A percentile compares a stretch with the other conserved stretches of the same genome.
These are phyloP conservation scores for Pseudomyrmex sp. DNA, from an alignment of 1,140 invertebrate genomes.

Conservation along the genomic window DNA sequence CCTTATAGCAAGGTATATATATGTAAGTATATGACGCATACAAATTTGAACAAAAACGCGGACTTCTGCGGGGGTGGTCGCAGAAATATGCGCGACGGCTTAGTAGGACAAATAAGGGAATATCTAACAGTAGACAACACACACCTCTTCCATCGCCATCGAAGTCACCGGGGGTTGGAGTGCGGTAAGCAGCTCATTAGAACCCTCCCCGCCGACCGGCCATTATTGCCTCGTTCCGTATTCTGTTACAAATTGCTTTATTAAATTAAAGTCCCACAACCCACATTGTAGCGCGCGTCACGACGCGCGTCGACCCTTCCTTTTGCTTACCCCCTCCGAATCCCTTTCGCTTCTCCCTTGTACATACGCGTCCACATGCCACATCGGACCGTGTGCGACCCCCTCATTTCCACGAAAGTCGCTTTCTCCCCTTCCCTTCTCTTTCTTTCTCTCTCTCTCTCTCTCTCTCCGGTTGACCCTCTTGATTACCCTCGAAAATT, in stretches of 20 bases:
- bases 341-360: constrained; percentile 35
- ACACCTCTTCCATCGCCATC: constrained; percentile 59
- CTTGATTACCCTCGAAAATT: constrained; percentile 54
- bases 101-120: constrained; percentile 68
- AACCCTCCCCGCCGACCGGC: constrained; percentile 83
- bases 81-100: constrained; percentile 68
- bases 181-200: constrained; percentile 85
- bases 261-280: constrained; percentile 83
- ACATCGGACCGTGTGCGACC: constrained; percentile 60
- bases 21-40: constrained; percentile 36
- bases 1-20: no score
- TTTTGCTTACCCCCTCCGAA: not conserved
- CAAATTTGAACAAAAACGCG: constrained; percentile 67
- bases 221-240: constrained; percentile 85
- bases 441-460: not conserved
- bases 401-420: constrained; percentile 36
- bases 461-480: constrained; percentile 24
- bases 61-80: constrained; percentile 60
- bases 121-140: constrained; percentile 60
- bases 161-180: constrained; percentile 73
- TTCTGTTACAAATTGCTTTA: constrained; percentile 85
- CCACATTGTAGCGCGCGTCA: constrained; percentile 73
- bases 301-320: constrained; percentile 63
- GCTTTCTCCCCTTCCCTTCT: not conserved
- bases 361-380: constrained; percentile 62